These are phyloP conservation scores for Mechanitis mazaeus DNA, from an alignment of 2,888 invertebrate genomes.

Conservation along the genomic window DNA sequence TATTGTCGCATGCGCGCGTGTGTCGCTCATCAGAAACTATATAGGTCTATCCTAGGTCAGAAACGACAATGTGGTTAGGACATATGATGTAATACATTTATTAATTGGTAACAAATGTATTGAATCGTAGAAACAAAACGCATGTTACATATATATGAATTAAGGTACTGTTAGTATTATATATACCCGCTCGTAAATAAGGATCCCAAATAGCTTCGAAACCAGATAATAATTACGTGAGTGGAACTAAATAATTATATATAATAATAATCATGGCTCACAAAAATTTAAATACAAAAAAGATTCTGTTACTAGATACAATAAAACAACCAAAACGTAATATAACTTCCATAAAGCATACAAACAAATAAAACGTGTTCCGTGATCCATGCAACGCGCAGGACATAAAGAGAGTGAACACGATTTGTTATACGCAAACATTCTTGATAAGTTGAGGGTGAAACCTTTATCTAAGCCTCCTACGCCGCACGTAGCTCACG, in stretches of 20 bases:
- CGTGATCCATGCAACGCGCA: slow-evolving; percentile 54
- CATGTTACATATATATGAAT: no score
- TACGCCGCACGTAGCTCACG: slow-evolving; percentile 51
- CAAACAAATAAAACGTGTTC: slow-evolving; percentile 64
- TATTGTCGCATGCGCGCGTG: slow-evolving; percentile 29
- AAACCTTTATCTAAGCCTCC: slow-evolving; percentile 54
- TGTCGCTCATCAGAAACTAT: slow-evolving; percentile 28
- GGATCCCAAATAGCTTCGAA: no score
- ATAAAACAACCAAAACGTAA: slow-evolving; percentile 18
- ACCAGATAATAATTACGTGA: no score
- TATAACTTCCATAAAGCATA: slow-evolving; percentile 25
- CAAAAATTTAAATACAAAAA: no score
- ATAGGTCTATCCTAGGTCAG: slow-evolving; percentile 20
- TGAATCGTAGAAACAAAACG: no score
- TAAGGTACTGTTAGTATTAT: no score
- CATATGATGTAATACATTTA: neutral
- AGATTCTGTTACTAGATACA: neutral
- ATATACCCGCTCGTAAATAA: no score
- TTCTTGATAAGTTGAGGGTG: slow-evolving; percentile 55
- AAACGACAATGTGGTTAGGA: slow-evolving; percentile 5
- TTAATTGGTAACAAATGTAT: neutral
- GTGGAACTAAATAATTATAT: no score
- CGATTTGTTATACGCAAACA: slow-evolving; percentile 68
- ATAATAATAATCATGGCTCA: no score
- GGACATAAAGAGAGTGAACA: slow-evolving; percentile 64